Evolutionary conservation across 2,113 vertebrate genomes (phyloP).

Genomic region (Bubo scandiacus): DNA sequence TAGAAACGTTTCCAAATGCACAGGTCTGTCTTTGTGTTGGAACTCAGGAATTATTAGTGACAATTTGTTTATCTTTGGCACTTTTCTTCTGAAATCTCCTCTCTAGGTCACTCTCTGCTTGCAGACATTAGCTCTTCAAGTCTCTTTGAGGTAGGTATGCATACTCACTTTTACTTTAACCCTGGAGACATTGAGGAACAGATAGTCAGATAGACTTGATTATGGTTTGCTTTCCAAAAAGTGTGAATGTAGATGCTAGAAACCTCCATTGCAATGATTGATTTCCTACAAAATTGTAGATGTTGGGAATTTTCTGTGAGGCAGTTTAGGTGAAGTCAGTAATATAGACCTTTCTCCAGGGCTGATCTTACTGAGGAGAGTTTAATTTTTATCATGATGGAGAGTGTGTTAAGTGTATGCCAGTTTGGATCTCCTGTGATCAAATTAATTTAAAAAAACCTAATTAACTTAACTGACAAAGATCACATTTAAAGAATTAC

Average conservation of each 20-base stretch:
- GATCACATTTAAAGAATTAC: neutral
- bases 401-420: neutral
- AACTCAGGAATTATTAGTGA: neutral
- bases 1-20: neutral
- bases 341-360: neutral
- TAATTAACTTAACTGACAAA: neutral
- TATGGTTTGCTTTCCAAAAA: neutral
- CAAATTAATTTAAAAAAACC: neutral
- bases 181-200: neutral
- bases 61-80: neutral
- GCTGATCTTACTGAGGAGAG: neutral
- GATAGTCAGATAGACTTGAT: neutral
- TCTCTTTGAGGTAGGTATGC: neutral
- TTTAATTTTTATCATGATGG: neutral
- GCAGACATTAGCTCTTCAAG: neutral
- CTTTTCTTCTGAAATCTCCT: neutral
- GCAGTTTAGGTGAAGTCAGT: neutral
- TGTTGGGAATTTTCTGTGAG: neutral
- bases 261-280: neutral
- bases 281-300: neutral
- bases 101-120: neutral
- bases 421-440: neutral
- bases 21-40: neutral
- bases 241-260: neutral
- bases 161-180: neutral